Conservation (phyloP, 2,888 invertebrate genomes). For the Heteromurus nitidus region DNA sequence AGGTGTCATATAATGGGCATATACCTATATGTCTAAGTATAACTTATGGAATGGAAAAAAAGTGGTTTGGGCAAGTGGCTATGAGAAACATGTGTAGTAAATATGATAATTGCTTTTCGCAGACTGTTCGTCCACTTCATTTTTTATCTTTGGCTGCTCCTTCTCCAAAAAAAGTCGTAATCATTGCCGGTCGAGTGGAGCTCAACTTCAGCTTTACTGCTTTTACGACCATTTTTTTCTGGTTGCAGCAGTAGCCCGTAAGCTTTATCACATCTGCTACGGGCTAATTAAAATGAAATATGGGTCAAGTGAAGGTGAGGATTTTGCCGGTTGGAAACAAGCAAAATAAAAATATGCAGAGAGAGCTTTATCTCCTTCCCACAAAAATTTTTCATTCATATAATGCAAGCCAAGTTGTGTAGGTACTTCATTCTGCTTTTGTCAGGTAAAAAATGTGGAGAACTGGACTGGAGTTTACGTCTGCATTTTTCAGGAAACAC, state of each 20-base stretch:
- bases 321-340: slow-evolving; percentile 50
- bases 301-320: slow-evolving; percentile 58
- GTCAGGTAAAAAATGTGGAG: too few relatives aligned
- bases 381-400: background rate
- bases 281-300: slow-evolving; percentile 38
- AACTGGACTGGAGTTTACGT: too few relatives aligned
- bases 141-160: too few relatives aligned
- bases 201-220: background rate
- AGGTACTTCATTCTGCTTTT: background rate
- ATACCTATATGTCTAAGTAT: too few relatives aligned
- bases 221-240: background rate
- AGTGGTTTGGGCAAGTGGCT: slow-evolving; percentile 1
- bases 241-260: background rate
- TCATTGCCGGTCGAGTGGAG: too few relatives aligned
- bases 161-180: too few relatives aligned
- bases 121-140: slow-evolving; percentile 27
- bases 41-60: slow-evolving; percentile 12
- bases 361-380: too few relatives aligned
- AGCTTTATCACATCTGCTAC: background rate
- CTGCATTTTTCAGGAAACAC: too few relatives aligned
- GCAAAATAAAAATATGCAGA: too few relatives aligned
- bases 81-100: background rate
- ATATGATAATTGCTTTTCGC: slow-evolving; percentile 25
- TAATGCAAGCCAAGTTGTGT: background rate
- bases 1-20: slow-evolving; percentile 33